Base-by-base conservation (phyloP, 2,888 invertebrate genomes). In the Ametastegia equiseti region DNA sequence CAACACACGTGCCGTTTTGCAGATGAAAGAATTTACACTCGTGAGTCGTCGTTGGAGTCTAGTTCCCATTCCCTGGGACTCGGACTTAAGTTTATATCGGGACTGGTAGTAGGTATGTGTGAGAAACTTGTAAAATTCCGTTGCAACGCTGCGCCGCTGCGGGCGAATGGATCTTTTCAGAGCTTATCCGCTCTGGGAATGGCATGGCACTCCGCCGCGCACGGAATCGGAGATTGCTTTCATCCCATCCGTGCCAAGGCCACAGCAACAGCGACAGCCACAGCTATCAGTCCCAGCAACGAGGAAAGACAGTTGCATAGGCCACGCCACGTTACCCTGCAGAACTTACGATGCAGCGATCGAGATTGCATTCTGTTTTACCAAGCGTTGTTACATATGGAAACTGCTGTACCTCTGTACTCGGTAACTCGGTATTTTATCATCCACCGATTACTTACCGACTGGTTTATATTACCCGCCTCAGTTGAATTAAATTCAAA, bases 161-260 rank as follows among this genome's bases (percentile, higher is more conserved):
- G n/a, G 13, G 54, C 23, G 54, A 54, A 54, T 75, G 30, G 15
- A 78, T 60, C 15, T 60, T 39, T 60, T 57, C 27, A 54, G 82
- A 73, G 81, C 71, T 80, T 80, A 67, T 79, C 47, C 65, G 60
- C 57, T 50, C 39, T 73, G 71, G 54, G 71, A 73, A 80, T 57
- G 57, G 80, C 57, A 30, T n/a, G 42, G 42, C 42, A 42, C 42
- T 42, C 23, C 54, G 1, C 77, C 23, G 36, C 77, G 13, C 54
- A 39, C 27, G 80, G 42, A 60, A 69, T 71, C 71, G 71, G 57
- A 67, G 80, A 71, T 80, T 80, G 39, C 71, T 73, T 80, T 80
- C 80, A 71, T 69, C 71, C 60, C 80, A 73, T 80, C 19, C 71
- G 80, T 69, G 80, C 80, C 80, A 73, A 80, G 80, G 80, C 80